These are phyloP conservation scores for Corydoras sp. DNA, from an alignment of 2,113 vertebrate genomes.

Conservation along the genomic window DNA sequence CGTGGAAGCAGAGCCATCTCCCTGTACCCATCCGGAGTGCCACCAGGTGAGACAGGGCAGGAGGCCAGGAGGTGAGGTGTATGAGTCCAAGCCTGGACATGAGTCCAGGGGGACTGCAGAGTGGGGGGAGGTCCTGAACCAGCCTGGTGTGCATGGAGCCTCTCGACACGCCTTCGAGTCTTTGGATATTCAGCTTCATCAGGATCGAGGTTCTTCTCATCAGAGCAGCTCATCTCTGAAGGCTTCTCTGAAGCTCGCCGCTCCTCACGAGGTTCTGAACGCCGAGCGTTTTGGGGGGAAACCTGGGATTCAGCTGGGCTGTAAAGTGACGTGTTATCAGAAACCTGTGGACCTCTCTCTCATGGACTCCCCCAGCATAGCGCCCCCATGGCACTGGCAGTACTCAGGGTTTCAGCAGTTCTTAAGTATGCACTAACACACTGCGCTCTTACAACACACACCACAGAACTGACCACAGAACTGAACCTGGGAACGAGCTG, in stretches of 20 bases:
- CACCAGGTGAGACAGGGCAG: not conserved
- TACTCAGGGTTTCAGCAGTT: constrained; percentile 56
- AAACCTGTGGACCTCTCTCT: constrained; percentile 34
- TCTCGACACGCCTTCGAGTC: not conserved
- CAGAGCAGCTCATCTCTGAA: constrained; percentile 7
- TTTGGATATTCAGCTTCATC: constrained; percentile 5
- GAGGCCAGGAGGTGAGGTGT: not conserved
- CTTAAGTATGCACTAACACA: constrained; percentile 50
- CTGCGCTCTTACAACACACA: not conserved
- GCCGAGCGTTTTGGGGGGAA: constrained; percentile 22
- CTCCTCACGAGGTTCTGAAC: constrained; percentile 29
- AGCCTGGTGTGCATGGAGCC: not conserved
- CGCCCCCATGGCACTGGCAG: constrained; percentile 58
- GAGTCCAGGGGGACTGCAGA: constrained; percentile 21
- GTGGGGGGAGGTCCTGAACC: constrained; percentile 19
- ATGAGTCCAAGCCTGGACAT: fast-evolving
- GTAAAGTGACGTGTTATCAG: constrained; percentile 44
- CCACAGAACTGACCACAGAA: no score
- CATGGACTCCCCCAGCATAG: constrained; percentile 22
- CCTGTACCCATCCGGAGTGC: constrained; percentile 75
- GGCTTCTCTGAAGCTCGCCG: constrained; percentile 38
- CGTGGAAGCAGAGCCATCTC: constrained; percentile 38
- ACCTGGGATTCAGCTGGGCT: constrained; percentile 37
- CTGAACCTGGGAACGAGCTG: no score
- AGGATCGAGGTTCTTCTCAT: constrained; percentile 19